phyloP scores from a whole-genome alignment of 2,113 vertebrate species.

The Rhabdomys dilectus region DNA sequence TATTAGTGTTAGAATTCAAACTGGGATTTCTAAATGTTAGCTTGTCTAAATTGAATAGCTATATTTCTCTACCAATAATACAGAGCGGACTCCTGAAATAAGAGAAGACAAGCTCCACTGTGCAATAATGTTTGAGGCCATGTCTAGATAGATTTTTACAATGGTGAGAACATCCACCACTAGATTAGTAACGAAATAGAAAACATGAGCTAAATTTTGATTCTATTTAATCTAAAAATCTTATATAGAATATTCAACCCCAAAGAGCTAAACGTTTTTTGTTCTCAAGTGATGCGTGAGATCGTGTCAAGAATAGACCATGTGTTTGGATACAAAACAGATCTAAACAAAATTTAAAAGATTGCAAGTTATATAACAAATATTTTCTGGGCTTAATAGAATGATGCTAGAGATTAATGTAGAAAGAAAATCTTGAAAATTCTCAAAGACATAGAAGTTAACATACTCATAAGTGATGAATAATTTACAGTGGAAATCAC shows the following conservation, averaged over 20 bases:
- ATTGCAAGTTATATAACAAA: slow-evolving; percentile 8
- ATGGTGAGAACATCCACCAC: not conserved
- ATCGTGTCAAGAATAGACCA: not conserved
- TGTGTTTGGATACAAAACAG: not conserved
- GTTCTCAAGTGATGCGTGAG: not conserved
- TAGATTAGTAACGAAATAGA: not conserved
- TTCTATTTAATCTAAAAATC: not conserved
- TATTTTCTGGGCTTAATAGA: not conserved
- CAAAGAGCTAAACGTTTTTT: not conserved
- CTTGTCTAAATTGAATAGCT: not conserved
- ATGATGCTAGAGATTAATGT: slow-evolving; percentile 34
- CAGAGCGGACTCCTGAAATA: not conserved
- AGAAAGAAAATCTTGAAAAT: not conserved
- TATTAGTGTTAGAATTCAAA: slow-evolving; percentile 1
- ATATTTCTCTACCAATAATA: not conserved
- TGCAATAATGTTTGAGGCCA: not conserved
- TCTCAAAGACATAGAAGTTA: slow-evolving; percentile 6
- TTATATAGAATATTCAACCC: not conserved
- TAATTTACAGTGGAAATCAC: not conserved
- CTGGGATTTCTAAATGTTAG: not conserved
- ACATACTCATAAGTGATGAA: not conserved
- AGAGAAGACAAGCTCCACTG: not conserved
- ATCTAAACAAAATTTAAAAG: not conserved
- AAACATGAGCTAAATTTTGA: not conserved
- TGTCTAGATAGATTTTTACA: not conserved